Evolutionary conservation across 53 echinoderm and acorn worm species (phyloP).

Genomic region (Apostichopus leukothele): DNA sequence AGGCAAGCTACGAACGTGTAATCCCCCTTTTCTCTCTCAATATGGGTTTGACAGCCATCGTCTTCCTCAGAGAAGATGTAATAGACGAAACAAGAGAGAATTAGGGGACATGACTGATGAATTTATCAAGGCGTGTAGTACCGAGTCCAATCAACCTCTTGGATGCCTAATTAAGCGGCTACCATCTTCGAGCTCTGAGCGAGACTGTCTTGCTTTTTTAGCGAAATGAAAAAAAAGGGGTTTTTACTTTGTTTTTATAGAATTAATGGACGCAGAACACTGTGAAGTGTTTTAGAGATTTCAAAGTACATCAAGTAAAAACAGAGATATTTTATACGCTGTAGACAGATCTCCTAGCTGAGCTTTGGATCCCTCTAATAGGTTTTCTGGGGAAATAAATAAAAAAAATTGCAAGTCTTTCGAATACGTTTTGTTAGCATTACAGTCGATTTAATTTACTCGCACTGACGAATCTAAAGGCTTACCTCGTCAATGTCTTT

Average conservation of each 20-base stretch:
- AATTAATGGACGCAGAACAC: constrained; percentile 43
- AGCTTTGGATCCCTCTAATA: constrained; percentile 24
- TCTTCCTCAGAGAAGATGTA: neutral
- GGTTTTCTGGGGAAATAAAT: constrained; percentile 22
- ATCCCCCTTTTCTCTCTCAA: constrained; percentile 21
- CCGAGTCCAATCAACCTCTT: constrained; percentile 36
- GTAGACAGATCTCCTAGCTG: neutral
- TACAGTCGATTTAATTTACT: neutral
- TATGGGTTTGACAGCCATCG: neutral
- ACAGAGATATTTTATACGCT: constrained; percentile 21
- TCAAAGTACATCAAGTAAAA: constrained; percentile 13
- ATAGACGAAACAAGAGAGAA: constrained; percentile 1
- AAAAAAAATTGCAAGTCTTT: constrained; percentile 30
- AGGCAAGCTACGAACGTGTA: constrained; percentile 38
- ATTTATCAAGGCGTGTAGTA: constrained; percentile 39
- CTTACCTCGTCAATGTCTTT: neutral
- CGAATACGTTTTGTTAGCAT: constrained; percentile 17
- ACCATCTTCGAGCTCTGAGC: constrained; percentile 12
- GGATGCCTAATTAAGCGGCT: constrained; percentile 48
- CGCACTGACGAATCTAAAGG: neutral
- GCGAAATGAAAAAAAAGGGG: constrained; percentile 23
- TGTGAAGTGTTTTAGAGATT: constrained; percentile 18
- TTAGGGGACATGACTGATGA: constrained; percentile 22
- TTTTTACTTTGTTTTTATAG: constrained; percentile 45
- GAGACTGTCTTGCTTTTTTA: constrained; percentile 43